phyloP scores from a whole-genome alignment of 2,113 vertebrate species.

The Gobius niger region DNA sequence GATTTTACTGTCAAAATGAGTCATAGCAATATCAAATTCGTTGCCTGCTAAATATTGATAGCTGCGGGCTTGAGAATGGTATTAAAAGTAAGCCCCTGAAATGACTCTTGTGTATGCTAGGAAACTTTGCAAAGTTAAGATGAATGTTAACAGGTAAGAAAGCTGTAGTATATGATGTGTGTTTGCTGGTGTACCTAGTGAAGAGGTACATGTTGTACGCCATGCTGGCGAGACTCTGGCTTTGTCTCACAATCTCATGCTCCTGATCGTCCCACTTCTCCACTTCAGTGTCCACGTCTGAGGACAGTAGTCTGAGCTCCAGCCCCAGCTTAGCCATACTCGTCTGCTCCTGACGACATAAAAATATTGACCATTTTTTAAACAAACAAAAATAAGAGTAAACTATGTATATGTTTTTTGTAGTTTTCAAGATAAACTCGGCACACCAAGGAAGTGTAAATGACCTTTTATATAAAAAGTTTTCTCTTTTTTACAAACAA shows the following conservation, averaged over 20 bases:
- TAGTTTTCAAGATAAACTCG: too few relatives aligned
- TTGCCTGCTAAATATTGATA: constrained; percentile 26
- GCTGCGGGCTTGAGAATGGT: constrained; percentile 10
- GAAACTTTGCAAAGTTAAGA: constrained; percentile 24
- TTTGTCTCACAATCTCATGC: constrained; percentile 83
- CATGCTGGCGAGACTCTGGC: constrained; percentile 90
- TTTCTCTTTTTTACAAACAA: too few relatives aligned
- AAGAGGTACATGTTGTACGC: constrained; percentile 95
- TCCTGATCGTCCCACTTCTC: constrained; percentile 96
- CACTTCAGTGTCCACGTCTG: constrained; percentile 87
- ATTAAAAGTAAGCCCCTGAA: constrained; percentile 36
- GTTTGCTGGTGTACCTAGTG: constrained; percentile 82
- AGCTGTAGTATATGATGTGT: constrained; percentile 1
- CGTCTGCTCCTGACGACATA: constrained; percentile 83
- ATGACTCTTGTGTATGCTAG: constrained; percentile 28
- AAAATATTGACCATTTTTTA: background rate
- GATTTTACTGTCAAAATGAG: constrained; percentile 25
- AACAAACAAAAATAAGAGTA: background rate
- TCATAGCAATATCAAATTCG: constrained; percentile 17
- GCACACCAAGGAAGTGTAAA: too few relatives aligned
- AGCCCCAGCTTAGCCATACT: constrained; percentile 91
- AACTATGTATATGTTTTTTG: background rate
- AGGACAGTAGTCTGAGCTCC: constrained; percentile 89
- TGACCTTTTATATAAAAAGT: too few relatives aligned
- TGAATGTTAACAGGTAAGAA: constrained; percentile 4